phyloP scores from a whole-genome alignment of 2,113 vertebrate genomes.

The Mustelus asterias region DNA sequence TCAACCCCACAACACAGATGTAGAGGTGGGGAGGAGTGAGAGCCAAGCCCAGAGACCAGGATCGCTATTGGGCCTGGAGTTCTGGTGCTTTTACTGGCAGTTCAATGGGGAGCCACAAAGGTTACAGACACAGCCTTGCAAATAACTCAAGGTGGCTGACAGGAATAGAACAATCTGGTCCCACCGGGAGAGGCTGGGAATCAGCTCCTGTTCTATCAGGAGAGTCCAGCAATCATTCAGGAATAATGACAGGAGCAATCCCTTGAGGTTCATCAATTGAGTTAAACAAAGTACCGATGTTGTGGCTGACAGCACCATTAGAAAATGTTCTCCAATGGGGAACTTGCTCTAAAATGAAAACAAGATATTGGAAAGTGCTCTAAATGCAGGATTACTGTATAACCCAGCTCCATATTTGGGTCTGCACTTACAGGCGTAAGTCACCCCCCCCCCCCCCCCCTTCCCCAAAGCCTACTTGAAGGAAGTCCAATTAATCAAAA shows the following conservation, averaged over 20 bases:
- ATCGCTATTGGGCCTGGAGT: too few species aligned
- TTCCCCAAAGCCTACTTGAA: neutral
- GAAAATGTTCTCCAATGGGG: neutral
- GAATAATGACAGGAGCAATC: neutral
- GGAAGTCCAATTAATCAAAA: neutral
- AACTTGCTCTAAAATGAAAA: neutral
- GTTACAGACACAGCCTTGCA: neutral
- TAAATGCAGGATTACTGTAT: neutral
- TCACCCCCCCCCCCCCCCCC: neutral
- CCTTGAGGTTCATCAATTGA: neutral
- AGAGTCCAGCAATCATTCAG: neutral
- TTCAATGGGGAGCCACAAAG: neutral
- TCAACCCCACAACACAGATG: neutral
- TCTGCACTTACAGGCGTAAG: neutral
- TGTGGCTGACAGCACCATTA: neutral
- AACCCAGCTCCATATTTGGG: neutral
- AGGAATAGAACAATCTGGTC: too few species aligned
- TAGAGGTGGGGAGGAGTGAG: neutral
- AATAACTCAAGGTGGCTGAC: neutral
- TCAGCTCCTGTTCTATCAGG: too few species aligned
- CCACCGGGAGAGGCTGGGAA: neutral
- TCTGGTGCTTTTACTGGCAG: neutral
- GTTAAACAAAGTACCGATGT: neutral
- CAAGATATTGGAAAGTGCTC: neutral
- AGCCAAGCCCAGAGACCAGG: neutral